phyloP scores from a whole-genome alignment of 2,113 vertebrate genomes.

The Hippocampus abdominalis region DNA sequence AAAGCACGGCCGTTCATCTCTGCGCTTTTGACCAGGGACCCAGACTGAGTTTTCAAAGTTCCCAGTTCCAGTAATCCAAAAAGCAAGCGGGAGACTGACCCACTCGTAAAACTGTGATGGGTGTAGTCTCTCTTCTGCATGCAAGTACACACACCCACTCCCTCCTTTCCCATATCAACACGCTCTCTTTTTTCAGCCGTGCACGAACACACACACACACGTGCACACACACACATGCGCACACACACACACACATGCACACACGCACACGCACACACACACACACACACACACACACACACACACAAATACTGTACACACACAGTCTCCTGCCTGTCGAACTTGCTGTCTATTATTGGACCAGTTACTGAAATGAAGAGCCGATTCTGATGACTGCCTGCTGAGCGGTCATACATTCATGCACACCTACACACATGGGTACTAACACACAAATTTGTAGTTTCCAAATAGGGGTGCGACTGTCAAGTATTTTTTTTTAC shows the following conservation, averaged over 20 bases:
- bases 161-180: conserved; percentile 42
- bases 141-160: conserved; percentile 19
- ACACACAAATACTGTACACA: conserved; percentile 22
- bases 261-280: conserved; percentile 16
- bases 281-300: conserved; percentile 1
- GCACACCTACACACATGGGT: conserved; percentile 7
- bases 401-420: conserved; percentile 43
- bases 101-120: conserved; percentile 38
- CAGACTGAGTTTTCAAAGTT: conserved; percentile 5
- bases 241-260: conserved; percentile 3
- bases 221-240: conserved; percentile 12
- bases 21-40: conserved; percentile 50
- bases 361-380: conserved; percentile 73
- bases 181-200: conserved; percentile 19
- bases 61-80: conserved; percentile 36
- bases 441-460: neutral
- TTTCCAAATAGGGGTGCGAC: neutral
- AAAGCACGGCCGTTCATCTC: conserved; percentile 65
- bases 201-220: conserved; percentile 8
- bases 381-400: conserved; percentile 37
- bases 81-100: conserved; percentile 22
- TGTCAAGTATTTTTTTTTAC: no score
- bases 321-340: conserved; percentile 34
- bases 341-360: conserved; percentile 55
- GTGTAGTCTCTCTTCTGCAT: conserved; percentile 38